Evolutionary conservation across 92 coral and sea anemone genomes (phyloP), one percentile per base, ranked within the genome.

Genomic region (Diadumene lineata): DNA sequence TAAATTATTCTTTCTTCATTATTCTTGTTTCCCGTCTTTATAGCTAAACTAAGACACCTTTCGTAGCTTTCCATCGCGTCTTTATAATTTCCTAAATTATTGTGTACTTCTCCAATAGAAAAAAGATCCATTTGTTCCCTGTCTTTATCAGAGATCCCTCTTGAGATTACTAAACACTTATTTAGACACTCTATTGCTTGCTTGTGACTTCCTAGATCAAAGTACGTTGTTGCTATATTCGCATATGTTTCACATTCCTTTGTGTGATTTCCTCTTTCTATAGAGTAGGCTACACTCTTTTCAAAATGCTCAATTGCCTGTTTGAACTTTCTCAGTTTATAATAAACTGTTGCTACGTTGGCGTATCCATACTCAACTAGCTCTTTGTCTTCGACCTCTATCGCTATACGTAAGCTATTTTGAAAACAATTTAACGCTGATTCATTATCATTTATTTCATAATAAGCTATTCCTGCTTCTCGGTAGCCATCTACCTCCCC

Each of bases 21-120:
- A 10, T 58, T 15, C 44, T n/a, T 73, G 78, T 73, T 34, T 53
- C 58, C 78, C 64, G 25, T 60, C 58, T 73, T 68, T n/a, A 28
- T 30, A n/a, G 78, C 67, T 1, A 60, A 32, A 22, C 7, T 22
- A 11, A 58, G 56, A 43, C 11, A 30, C 26, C 60, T 34, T 44
- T 73, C 56, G 51, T 73, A 38, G 17, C 13, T 57, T 60, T 43
- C 55, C 17, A 73, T 57, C 23, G 68, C 68, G 23, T 58, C 68
- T 19, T 73, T 34, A 50, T 73, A 73, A 56, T 60, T 73, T 57
- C 21, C 68, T 38, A 24, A 21, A 19, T n/a, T 43, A 55, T 4
- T 21, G 43, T 57, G 38, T n/a, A 25, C 68, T 21, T 23, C 31
- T 16, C 69, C 79, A 0, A 74, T 9, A 46, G 24, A 7, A 11